Percentiles rank a stretch among this genome's conserved stretches.
Evolutionary conservation across 2,888 invertebrate genomes (phyloP).

Genomic region (Eupsilia transversa): DNA sequence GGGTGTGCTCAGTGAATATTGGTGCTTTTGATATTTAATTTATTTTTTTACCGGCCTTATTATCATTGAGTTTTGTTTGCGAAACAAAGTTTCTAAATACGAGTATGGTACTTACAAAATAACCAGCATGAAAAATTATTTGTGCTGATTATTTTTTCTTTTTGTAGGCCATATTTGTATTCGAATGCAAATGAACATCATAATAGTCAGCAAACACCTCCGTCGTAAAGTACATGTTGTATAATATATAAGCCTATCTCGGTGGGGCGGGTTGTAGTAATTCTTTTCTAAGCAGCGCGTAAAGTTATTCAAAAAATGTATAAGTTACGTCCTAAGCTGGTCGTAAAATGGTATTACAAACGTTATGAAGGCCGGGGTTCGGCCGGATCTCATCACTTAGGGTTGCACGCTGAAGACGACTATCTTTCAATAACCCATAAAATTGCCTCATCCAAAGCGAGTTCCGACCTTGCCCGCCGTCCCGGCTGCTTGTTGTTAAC

Average conservation of each 20-base stretch:
- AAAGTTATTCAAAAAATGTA: constrained; percentile 89
- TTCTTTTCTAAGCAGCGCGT: constrained; percentile 84
- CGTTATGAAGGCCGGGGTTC: constrained; percentile 86
- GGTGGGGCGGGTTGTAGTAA: constrained; percentile 77
- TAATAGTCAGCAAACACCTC: constrained; percentile 56
- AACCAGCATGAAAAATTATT: too few relatives aligned
- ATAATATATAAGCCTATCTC: constrained; percentile 76
- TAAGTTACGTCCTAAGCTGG: constrained; percentile 88
- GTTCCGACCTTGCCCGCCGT: constrained; percentile 71
- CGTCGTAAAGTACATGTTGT: constrained; percentile 54
- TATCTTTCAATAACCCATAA: constrained; percentile 87
- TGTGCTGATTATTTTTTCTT: neutral
- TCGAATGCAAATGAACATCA: constrained; percentile 29
- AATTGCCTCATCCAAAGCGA: constrained; percentile 80
- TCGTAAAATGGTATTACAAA: constrained; percentile 89
- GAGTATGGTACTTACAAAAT: neutral
- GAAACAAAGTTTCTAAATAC: constrained; percentile 4
- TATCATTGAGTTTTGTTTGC: constrained; percentile 21
- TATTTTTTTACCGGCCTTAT: constrained; percentile 37
- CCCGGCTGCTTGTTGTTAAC: constrained; percentile 77
- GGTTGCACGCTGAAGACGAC: constrained; percentile 82
- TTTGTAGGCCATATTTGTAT: constrained; percentile 7
- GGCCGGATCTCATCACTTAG: constrained; percentile 88
- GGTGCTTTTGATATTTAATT: constrained; percentile 49
- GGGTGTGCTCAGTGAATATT: constrained; percentile 59